phyloP scores from a whole-genome alignment of 2,797 vertebrate genomes.

The Phrynocephalus guinanensis region DNA sequence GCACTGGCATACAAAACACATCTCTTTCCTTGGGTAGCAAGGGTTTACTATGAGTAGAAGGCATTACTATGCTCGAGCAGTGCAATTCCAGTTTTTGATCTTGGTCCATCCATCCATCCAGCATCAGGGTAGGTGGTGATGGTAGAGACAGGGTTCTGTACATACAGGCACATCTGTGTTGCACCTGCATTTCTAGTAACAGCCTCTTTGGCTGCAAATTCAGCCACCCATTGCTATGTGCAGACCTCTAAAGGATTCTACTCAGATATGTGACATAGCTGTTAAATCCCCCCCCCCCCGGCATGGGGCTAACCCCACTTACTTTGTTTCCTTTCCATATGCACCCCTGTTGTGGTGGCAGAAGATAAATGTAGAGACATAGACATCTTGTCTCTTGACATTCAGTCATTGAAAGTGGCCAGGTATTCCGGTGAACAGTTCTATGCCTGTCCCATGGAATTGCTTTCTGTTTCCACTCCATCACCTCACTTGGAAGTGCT shows the following conservation, averaged over 20 bases:
- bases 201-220: background rate
- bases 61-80: background rate
- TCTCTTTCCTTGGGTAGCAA: background rate
- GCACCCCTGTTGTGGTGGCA: too few species aligned
- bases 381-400: too few species aligned
- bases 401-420: too few species aligned
- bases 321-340: too few species aligned
- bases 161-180: too few species aligned
- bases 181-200: background rate
- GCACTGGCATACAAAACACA: background rate
- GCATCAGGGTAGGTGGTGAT: background rate
- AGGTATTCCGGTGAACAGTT: too few species aligned
- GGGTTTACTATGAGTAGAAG: background rate
- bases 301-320: too few species aligned
- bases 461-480: background rate
- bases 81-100: background rate
- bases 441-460: background rate
- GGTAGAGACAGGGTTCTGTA: background rate
- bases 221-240: background rate
- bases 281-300: background rate
- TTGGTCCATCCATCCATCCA: background rate
- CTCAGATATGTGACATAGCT: background rate
- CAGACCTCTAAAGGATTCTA: background rate
- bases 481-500: background rate
- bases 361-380: too few species aligned